phyloP scores from a whole-genome alignment of 1,140 invertebrate species.

The Drosophila carrolli region DNA sequence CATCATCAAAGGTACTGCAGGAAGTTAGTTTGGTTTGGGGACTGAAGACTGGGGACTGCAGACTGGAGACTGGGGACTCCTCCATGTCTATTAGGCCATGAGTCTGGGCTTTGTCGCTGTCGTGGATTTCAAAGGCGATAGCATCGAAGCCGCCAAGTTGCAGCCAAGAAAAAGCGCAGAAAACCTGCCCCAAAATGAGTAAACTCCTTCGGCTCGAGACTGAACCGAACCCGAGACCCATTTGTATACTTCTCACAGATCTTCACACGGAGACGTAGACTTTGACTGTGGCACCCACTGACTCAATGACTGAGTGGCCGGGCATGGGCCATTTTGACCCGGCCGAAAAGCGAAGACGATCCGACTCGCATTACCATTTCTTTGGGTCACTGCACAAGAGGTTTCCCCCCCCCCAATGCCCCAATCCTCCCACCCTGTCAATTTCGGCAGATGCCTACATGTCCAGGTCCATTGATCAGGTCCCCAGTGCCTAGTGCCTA shows the following conservation, averaged over 20 bases:
- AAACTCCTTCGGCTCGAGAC: slow-evolving; percentile 66
- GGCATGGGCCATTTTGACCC: slow-evolving; percentile 45
- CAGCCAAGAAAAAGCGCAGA: slow-evolving; percentile 15
- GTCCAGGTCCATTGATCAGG: slow-evolving; percentile 72
- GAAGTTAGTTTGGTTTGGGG: slow-evolving; percentile 48
- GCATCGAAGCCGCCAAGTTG: slow-evolving; percentile 69
- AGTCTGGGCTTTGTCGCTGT: slow-evolving; percentile 59
- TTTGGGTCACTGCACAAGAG: slow-evolving; percentile 76
- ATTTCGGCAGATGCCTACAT: slow-evolving; percentile 70
- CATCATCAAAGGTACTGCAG: slow-evolving; percentile 70
- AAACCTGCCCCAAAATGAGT: slow-evolving; percentile 68
- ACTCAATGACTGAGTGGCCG: slow-evolving; percentile 80
- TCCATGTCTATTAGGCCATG: slow-evolving; percentile 71
- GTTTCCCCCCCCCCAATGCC: neutral
- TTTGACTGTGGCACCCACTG: slow-evolving; percentile 73
- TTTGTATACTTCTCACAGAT: slow-evolving; percentile 83
- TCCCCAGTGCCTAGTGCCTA: slow-evolving; percentile 14
- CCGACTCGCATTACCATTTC: slow-evolving; percentile 76
- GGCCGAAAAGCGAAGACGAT: slow-evolving; percentile 35
- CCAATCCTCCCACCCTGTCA: slow-evolving; percentile 34
- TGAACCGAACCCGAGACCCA: slow-evolving; percentile 70
- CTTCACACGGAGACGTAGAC: slow-evolving; percentile 66
- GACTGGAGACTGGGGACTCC: slow-evolving; percentile 34
- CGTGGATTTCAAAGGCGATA: slow-evolving; percentile 81
- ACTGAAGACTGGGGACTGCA: neutral